Percentiles rank a stretch among this genome's conserved stretches.
phyloP scores from a whole-genome alignment of 2,888 invertebrate species.

The Drosophila meridiana region DNA sequence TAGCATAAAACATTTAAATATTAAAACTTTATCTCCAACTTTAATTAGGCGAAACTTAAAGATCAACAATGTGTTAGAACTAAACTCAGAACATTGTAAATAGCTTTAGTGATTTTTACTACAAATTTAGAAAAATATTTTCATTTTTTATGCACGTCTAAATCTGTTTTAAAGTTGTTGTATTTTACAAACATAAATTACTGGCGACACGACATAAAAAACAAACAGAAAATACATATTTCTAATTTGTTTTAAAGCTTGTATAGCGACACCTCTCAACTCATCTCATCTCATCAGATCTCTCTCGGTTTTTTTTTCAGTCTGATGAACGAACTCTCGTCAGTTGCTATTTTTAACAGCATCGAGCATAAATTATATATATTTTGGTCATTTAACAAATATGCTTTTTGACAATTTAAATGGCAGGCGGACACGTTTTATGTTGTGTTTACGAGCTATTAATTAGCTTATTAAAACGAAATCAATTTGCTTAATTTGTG shows the following conservation, averaged over 20 bases:
- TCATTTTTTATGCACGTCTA: not conserved
- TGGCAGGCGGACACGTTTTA: slow-evolving; percentile 29
- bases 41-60: not conserved
- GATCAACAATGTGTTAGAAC: not conserved
- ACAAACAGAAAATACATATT: not conserved
- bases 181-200: not conserved
- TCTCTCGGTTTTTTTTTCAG: slow-evolving; percentile 4
- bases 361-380: slow-evolving; percentile 45
- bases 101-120: not conserved
- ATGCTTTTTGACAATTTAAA: slow-evolving; percentile 37
- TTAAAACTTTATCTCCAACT: no score
- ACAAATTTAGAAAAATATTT: not conserved
- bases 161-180: not conserved
- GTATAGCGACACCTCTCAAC: not conserved
- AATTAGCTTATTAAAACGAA: slow-evolving; percentile 53
- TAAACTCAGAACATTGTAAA: not conserved
- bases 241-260: not conserved
- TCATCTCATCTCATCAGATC: not conserved
- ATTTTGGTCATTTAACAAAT: slow-evolving; percentile 25
- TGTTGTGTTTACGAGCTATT: slow-evolving; percentile 40
- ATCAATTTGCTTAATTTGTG: slow-evolving; percentile 57
- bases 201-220: not conserved
- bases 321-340: slow-evolving; percentile 7
- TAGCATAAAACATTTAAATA: no score
- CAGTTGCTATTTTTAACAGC: slow-evolving; percentile 60